Base-by-base conservation (phyloP, 2,888 invertebrate genomes). In the Ichneumoninae sp. region DNA sequence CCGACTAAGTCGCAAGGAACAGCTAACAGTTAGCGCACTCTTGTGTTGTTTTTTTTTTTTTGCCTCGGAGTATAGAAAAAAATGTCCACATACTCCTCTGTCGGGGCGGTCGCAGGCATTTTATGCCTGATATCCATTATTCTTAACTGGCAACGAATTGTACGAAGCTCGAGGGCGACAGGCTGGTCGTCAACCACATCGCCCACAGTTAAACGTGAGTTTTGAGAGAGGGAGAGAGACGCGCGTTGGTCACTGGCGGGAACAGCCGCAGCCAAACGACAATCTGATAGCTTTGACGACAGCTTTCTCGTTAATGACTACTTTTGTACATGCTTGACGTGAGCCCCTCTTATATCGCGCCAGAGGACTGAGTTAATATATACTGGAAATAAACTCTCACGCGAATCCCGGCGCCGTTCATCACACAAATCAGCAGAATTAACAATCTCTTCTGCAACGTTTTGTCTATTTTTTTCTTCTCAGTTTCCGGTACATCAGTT, bases 201-300 rank as follows among this genome's bases (percentile, higher is more conserved):
- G 66, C 5, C 19, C 40, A 10, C 66, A 40, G 66, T 66, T 19
- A 40, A 66, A 66, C 66, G 36, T 13, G 36, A 40, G 54, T 1
- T 84, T 72, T 77, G 68, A 16, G 0, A 47, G 13, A 47, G 16
- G 44, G 44, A 16, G 76, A 83, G 69, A 36, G 69, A 81, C 77
- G 65, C 54, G 30, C 60, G 60, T 5, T 33, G n/a, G 26, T 33
- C 50, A 26, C 57, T 13, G 13, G 40, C 54, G 30, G 26, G 10
- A 3, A 44, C 70, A 74, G 62, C 72, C 62, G 44, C 71, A 72
- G 47, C 71, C 80, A 80, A 84, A 80, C 77, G 72, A 74, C 68
- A 44, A 77, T 77, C 74, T 66, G 69, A 81, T 84, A 81, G 70
- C 70, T 75, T 54, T 40, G 68, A 62, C 68, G 83, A 77, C 72